phyloP scores from a whole-genome alignment of 2,797 vertebrate genomes.

The Rhincodon typus region DNA sequence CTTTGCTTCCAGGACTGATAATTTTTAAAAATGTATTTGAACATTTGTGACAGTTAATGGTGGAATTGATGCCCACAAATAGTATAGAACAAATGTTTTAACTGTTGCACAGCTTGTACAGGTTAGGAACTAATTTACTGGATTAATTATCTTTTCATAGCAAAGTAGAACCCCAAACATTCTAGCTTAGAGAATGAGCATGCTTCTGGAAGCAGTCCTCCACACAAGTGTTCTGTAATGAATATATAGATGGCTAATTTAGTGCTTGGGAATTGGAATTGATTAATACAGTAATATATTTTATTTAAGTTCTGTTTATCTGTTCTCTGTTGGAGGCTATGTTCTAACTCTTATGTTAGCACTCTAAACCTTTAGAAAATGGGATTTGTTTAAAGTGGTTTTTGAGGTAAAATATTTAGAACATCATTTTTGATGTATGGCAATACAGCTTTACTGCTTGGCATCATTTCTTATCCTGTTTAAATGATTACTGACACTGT shows the following conservation, averaged over 20 bases:
- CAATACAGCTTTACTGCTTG: conserved; percentile 71
- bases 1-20: background rate
- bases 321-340: conserved; percentile 16
- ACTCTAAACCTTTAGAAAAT: conserved; percentile 33
- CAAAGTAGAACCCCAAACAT: background rate
- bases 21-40: background rate
- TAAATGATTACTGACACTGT: conserved; percentile 99
- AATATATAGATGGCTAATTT: conserved; percentile 10
- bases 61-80: background rate
- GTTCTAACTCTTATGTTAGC: conserved; percentile 20
- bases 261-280: conserved; percentile 21
- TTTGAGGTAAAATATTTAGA: conserved; percentile 47
- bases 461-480: conserved; percentile 75
- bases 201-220: background rate
- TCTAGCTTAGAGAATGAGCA: background rate
- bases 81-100: background rate
- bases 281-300: conserved; percentile 27
- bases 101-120: background rate
- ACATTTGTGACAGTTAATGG: background rate
- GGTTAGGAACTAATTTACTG: conserved; percentile 25
- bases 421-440: conserved; percentile 50
- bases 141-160: background rate
- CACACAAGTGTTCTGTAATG: background rate
- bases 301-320: conserved; percentile 20
- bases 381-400: conserved; percentile 35